Base-by-base conservation (phyloP, 2,888 invertebrate species). In the Rugalucina vietnamica region DNA sequence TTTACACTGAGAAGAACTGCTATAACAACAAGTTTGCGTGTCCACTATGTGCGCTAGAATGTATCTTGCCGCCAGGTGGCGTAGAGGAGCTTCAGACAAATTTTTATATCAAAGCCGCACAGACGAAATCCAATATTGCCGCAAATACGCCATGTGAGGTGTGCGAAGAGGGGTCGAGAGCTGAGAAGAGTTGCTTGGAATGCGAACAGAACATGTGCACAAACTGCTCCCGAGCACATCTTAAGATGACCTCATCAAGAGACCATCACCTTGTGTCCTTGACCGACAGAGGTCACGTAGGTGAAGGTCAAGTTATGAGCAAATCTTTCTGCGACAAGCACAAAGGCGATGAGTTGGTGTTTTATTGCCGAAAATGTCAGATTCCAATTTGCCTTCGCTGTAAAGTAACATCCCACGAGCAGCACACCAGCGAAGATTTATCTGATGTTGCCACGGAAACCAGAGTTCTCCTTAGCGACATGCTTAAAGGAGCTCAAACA, bases 261-360 rank as follows among this genome's bases (percentile, higher is more conserved):
- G 88, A 88, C 37, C 89, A 89, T 65, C 89, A 89, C 77, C 85
- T 89, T n/a, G 87, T 89, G 73, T 85, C 88, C 39, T 65, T 86
- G 78, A 86, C 72, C 14, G 86, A 87, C 70, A 76, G 81, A 39
- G 65, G 81, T 21, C 81, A 82, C 69, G 84, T 81, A 27, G 86
- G 88, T 39, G 85, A 85, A 71, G 81, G 84, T 71, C 86, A 87
- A 34, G 84, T 88, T 50, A 82, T 82, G 5, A 88, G 88, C 57
- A 87, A 87, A 73, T 77, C 88, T 2, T 89, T 87, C 75, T 89
- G 89, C 65, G 88, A 89, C 29, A 89, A 87, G 39, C 89, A 89
- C 34, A 88, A 79, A 79, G 86, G 85, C 0, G 89, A 89, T 36
- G 89, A 89, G 81, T 76, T 89, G 3, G 83, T 84, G 3, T 88